These are phyloP conservation scores for Sicus ferrugineus DNA, from an alignment of 2,888 invertebrate genomes.

Conservation along the genomic window DNA sequence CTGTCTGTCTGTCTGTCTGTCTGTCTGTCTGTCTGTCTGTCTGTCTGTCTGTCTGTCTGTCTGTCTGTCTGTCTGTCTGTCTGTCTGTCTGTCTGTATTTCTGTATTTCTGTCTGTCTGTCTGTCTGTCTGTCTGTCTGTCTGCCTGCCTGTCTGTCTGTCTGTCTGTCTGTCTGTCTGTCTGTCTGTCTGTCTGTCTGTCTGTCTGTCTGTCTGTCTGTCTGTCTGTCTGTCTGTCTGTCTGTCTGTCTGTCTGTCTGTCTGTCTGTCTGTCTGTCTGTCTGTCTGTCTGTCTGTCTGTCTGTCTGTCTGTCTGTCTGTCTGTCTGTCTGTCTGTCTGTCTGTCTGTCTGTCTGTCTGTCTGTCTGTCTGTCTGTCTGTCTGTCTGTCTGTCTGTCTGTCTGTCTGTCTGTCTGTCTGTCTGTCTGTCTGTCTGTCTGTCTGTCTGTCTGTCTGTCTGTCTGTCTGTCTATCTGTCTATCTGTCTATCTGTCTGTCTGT, in stretches of 20 bases:
- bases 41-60: background rate
- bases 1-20: background rate
- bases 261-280: background rate
- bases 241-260: background rate
- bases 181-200: background rate
- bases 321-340: background rate
- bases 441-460: background rate
- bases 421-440: background rate
- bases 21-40: background rate
- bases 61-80: background rate
- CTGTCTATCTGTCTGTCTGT: too few species aligned
- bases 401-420: background rate
- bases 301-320: background rate
- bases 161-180: background rate
- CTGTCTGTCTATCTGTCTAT: too few species aligned
- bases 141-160: too few species aligned
- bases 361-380: background rate
- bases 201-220: background rate
- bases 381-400: background rate
- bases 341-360: background rate
- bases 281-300: background rate
- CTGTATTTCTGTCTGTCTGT: too few species aligned
- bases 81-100: background rate
- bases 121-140: too few species aligned
- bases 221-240: background rate